Evolutionary conservation across 2,888 invertebrate species (phyloP), one percentile per base, ranked within the genome.

Genomic region (Coenonympha glycerion): DNA sequence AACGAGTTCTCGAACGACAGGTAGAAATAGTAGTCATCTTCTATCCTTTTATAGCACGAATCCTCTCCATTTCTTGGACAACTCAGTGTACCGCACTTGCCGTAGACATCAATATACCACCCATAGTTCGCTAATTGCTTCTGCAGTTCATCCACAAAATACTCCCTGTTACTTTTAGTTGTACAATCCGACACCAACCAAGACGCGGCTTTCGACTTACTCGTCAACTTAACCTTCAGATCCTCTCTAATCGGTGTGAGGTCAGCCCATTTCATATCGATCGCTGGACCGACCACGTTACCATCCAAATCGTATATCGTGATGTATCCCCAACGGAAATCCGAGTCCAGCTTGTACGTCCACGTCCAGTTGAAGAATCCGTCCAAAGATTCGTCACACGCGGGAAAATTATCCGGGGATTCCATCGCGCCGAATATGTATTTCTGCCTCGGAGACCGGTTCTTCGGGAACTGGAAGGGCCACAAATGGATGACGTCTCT

Each of bases 341-440:
- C 62, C 0, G 66, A 65, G 22, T 65, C 64, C 2, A 67, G 42
- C 42, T 45, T 59, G 28, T 68, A 69, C 0, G 66, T 69, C 66
- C 65, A 66, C 1, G 68, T 69, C 68, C 65, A 69, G 40, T 68
- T 70, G 22, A 67, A 69, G 24, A 47, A 57, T 4, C 53, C 55
- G 18, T 81, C 61, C 2, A 69, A 73, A 4, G 28, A 47, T 3
- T 58, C 33, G 6, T 60, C 53, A 19, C 72, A 72, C 0, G 68
- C 40, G 0, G 73, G 71, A 52, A 77, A 78, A 40, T 73, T 60
- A 2, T 65, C 62, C 4, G 77, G 49, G 1, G 81, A 76, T 53
- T 81, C 82, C 51, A 73, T 74, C 9, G 64, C 68, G 4, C 67
- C 73, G 45, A 74, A 80, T 2, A 72, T 71, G 51, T 69, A 81